Conservation (phyloP, 2,888 invertebrate species). For the Mellilla xanthometata region DNA sequence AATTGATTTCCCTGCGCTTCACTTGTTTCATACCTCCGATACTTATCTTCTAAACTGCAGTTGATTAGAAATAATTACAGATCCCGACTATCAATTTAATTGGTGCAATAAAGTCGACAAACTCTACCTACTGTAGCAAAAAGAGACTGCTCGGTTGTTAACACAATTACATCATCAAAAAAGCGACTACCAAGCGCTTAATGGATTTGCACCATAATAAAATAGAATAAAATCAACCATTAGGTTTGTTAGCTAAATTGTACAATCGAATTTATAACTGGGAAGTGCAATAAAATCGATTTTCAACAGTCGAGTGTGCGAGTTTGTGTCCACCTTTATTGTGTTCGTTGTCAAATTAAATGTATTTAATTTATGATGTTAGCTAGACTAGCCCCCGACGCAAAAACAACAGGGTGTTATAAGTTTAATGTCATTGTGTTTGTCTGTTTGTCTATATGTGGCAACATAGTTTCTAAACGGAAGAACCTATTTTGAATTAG, state of each 20-base stretch:
- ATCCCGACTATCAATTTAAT: conserved; percentile 11
- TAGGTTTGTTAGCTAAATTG: conserved; percentile 19
- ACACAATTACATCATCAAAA: conserved; percentile 5
- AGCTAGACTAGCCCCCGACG: too few species aligned
- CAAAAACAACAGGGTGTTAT: too few species aligned
- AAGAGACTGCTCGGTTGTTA: conserved; percentile 8
- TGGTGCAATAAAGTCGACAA: conserved; percentile 9
- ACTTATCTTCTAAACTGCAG: conserved; percentile 2
- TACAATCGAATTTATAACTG: conserved; percentile 48
- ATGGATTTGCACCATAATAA: conserved; percentile 14
- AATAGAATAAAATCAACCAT: conserved; percentile 12
- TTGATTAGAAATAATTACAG: conserved; percentile 9
- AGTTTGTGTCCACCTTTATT: conserved; percentile 27
- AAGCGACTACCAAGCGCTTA: conserved; percentile 4
- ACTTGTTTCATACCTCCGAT: too few species aligned
- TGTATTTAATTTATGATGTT: conserved; percentile 18
- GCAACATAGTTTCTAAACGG: too few species aligned
- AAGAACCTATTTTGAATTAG: too few species aligned
- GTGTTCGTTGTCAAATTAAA: conserved; percentile 30
- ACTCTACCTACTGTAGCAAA: conserved; percentile 13
- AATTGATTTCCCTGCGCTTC: too few species aligned
- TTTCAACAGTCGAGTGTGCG: conserved; percentile 38
- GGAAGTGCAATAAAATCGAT: conserved; percentile 53
- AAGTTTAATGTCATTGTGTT: too few species aligned
- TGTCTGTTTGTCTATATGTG: too few species aligned